Base-by-base conservation (phyloP, 2,888 invertebrate species). In the Eupithecia tripunctaria region DNA sequence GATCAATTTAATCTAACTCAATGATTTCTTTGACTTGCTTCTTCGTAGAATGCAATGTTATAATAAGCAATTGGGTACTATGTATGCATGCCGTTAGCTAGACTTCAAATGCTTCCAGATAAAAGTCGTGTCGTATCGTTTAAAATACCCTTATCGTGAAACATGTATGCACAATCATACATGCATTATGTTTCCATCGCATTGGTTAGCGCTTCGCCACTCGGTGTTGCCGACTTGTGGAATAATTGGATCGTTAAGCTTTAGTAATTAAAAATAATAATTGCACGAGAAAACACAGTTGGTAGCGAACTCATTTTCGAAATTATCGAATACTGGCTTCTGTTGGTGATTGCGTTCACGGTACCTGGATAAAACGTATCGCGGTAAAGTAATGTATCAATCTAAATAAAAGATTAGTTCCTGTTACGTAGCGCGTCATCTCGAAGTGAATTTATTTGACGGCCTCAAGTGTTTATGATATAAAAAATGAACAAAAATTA, bases 211-310 rank as follows among this genome's bases (percentile, higher is more conserved):
- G 51, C 59, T 36, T 43, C 43, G 51, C 66, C 72, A 72, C 70
- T 75, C 70, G 27, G 51, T 72, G 74, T 71, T 69, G 71, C 67
- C 71, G 63, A 74, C 69, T 72, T 67, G 67, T 62, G 68, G 29
- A 72, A 69, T 77, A 74, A 74, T 75, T 77, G 71, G 75, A 71
- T 75, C 72, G 75, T 72, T 64, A 60, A 18, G 73, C 70, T 74
- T 71, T 73, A 71, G 69, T 71, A 68, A 76, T 71, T 43, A 69
- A 74, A 71, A 67, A 76, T 69, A 76, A 73, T 56, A 25, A 72
- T 73, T 78, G 72, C 65, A 56, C 21, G 21, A 10, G 56, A 51
- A 7, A 51, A 14, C 14, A 25, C 12, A 21, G 21, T 25, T 4
- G 25, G 51, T 51, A 21, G 0, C 12, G n/a, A n/a, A n/a, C n/a